phyloP scores from a whole-genome alignment of 1,140 invertebrate genomes.

The Galendromus occidentalis region DNA sequence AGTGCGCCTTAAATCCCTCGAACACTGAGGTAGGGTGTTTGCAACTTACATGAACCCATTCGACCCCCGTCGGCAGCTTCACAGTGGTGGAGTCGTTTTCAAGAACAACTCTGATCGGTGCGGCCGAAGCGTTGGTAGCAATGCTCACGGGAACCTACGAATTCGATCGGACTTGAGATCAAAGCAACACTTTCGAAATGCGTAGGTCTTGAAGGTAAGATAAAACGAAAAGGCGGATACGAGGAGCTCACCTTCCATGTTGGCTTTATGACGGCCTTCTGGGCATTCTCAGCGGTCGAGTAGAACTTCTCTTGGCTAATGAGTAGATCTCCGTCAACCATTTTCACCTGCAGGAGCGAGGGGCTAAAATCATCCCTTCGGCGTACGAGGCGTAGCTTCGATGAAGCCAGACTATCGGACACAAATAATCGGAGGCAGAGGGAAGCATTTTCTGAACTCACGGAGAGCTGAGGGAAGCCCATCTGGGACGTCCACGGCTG shows the following conservation, averaged over 20 bases:
- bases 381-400: neutral
- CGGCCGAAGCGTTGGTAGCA: no score
- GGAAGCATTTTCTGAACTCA: conserved; percentile 17
- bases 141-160: no score
- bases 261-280: neutral
- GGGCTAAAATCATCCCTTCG: neutral
- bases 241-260: neutral
- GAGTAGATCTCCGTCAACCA: neutral
- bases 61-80: no score
- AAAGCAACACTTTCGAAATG: no score
- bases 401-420: neutral
- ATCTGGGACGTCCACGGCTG: conserved; percentile 80
- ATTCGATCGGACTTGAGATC: no score
- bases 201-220: no score
- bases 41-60: no score
- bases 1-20: no score
- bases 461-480: conserved; percentile 55
- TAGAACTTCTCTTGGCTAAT: neutral
- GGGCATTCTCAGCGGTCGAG: neutral
- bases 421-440: neutral
- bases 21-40: no score
- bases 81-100: no score
- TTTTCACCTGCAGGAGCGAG: neutral
- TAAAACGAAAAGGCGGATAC: no score
- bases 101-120: no score